phyloP scores from a whole-genome alignment of 2,113 vertebrate genomes.

The Amia ocellicauda region DNA sequence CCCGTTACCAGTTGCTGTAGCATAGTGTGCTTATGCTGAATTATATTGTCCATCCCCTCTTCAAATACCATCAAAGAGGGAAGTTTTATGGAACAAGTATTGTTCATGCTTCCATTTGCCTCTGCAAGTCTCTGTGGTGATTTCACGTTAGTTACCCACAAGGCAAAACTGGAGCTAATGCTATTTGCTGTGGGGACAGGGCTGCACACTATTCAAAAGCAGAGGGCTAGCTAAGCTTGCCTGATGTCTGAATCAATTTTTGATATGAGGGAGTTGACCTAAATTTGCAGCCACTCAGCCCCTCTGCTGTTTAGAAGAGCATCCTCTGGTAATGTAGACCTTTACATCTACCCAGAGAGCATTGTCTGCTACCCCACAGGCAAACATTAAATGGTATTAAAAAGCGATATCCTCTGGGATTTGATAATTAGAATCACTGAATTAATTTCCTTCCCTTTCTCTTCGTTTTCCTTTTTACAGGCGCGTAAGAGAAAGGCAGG shows the following conservation, averaged over 20 bases:
- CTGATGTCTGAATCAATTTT: constrained; percentile 4
- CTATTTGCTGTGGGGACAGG: neutral
- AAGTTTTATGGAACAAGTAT: too few relatives aligned
- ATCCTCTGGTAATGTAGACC: neutral
- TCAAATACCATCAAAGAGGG: too few relatives aligned
- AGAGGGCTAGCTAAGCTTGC: neutral
- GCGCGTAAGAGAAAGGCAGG: neutral
- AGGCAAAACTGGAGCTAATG: neutral
- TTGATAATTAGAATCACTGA: constrained; percentile 15
- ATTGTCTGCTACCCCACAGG: neutral
- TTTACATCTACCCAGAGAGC: neutral
- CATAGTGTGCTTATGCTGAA: too few relatives aligned
- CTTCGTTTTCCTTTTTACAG: neutral
- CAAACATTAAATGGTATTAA: constrained; percentile 18
- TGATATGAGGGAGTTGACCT: constrained; percentile 30
- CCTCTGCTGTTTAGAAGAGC: neutral
- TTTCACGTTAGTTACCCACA: too few relatives aligned
- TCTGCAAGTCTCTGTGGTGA: too few relatives aligned
- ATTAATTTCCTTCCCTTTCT: neutral
- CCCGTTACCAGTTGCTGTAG: neutral
- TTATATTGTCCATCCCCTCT: too few relatives aligned
- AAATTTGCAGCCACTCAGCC: constrained; percentile 24
- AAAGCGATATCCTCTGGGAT: neutral
- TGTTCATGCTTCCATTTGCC: too few relatives aligned
- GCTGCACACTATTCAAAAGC: neutral